Evolutionary conservation across 2,888 invertebrate genomes (phyloP), one percentile per base, ranked within the genome.

Genomic region (Gymnocheta viridis): DNA sequence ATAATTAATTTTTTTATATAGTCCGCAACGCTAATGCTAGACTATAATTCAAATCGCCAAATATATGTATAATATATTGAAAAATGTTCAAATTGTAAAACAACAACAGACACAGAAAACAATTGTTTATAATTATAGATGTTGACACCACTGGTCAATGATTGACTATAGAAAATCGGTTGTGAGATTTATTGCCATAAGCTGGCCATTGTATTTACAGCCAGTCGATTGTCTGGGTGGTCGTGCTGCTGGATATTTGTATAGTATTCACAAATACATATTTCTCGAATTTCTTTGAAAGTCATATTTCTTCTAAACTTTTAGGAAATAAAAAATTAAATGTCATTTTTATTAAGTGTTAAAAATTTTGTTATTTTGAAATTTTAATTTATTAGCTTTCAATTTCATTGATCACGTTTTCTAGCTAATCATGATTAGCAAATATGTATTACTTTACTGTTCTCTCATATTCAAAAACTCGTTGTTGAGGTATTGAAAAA

Each of bases 381-480:
- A 51, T 44, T 14, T n/a, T 27, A 49, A 64, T 72, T 78, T 77
- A 81, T 81, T 84, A 69, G 84, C 73, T 69, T 78, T 84, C 72
- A 69, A 54, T 77, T 81, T 77, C 58, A 78, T 73, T 73, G 64
- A 35, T 73, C 67, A 70, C 41, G 58, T 72, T 73, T 84, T 81
- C 77, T 67, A 58, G 84, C 81, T 78, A 84, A 84, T 78, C 72
- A 81, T 77, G 84, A 81, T 56, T 84, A 72, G 64, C 19, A n/a
- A 51, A 29, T 56, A 27, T 56, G 44, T 56, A 47, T 66, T 56
- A 2, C 24, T 38, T 69, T 38, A 27, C 29, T 19, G 27, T 58
- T 77, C 27, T 47, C 56, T 76, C 10, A 1, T 44, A 56, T 32
- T 17, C 6, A 6, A 54, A 54, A 9, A 38, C 19, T 17, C 19